phyloP scores from a whole-genome alignment of 2,888 invertebrate genomes.

The Sacculina carcini region DNA sequence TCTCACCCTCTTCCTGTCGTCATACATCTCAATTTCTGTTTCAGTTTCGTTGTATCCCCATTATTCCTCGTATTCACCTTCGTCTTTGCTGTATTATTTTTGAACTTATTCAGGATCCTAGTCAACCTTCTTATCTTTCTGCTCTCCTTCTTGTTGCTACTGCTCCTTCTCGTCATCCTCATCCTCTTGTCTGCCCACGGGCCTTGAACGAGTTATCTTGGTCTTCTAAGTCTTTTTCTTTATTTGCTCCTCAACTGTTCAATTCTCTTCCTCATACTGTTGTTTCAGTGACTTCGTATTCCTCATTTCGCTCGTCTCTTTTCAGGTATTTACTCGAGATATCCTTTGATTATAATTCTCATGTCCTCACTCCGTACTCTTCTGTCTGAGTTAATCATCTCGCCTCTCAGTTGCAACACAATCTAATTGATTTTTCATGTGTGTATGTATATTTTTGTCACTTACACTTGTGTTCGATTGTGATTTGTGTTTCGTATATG shows the following conservation, averaged over 20 bases:
- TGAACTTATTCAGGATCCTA: not conserved
- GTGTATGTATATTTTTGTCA: slow-evolving; percentile 2
- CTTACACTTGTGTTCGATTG: too few relatives aligned
- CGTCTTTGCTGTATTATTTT: not conserved
- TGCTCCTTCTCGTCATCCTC: not conserved
- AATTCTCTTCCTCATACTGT: not conserved
- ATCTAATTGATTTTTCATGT: not conserved
- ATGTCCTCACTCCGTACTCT: not conserved
- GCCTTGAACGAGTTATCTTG: not conserved
- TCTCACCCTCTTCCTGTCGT: not conserved
- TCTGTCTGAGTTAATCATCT: not conserved
- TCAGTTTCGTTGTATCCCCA: not conserved
- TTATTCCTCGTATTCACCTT: not conserved
- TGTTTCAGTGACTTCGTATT: not conserved
- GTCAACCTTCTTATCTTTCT: slow-evolving; percentile 18
- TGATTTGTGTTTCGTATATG: too few relatives aligned
- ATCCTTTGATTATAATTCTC: not conserved
- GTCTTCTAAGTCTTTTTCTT: not conserved
- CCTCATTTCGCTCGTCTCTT: not conserved
- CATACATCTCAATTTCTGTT: slow-evolving; percentile 3
- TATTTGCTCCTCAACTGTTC: not conserved
- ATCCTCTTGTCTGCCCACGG: not conserved
- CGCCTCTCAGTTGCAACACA: too few relatives aligned
- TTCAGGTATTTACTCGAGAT: not conserved
- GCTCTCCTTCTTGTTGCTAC: slow-evolving; percentile 17